phyloP scores from a whole-genome alignment of 2,113 vertebrate species.

The Artemisiospiza belli region DNA sequence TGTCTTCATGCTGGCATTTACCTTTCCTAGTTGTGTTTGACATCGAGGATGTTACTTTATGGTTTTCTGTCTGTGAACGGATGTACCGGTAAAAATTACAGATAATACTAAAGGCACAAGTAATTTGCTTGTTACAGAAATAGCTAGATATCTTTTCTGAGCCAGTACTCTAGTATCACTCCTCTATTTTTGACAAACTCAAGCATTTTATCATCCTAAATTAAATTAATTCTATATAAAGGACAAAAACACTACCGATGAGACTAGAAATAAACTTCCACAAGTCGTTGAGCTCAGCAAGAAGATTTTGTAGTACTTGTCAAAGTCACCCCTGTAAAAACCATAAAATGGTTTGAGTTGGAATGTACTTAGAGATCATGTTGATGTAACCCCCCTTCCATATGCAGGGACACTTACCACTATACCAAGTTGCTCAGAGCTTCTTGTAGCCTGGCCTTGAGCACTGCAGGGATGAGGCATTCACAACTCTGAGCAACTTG shows the following conservation, averaged over 20 bases:
- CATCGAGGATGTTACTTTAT: neutral
- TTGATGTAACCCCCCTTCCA: neutral
- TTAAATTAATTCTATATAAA: neutral
- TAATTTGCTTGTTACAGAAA: neutral
- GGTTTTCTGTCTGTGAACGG: neutral
- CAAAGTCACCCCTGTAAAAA: neutral
- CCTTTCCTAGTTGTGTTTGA: neutral
- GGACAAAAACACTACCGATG: neutral
- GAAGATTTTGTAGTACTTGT: neutral
- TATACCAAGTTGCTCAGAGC: neutral
- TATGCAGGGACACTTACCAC: neutral
- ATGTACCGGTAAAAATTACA: neutral
- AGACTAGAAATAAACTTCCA: neutral
- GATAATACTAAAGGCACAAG: neutral
- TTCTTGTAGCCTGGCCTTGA: neutral
- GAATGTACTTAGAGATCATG: neutral
- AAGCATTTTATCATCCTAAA: neutral
- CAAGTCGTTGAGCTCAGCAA: neutral
- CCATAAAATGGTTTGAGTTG: neutral
- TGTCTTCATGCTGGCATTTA: neutral
- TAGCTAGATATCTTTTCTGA: neutral
- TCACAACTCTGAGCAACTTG: neutral
- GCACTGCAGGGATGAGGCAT: neutral
- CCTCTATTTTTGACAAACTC: neutral
- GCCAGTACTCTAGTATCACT: neutral